Base-by-base conservation (phyloP, 2,113 vertebrate genomes). In the Salvelinus alpinus region DNA sequence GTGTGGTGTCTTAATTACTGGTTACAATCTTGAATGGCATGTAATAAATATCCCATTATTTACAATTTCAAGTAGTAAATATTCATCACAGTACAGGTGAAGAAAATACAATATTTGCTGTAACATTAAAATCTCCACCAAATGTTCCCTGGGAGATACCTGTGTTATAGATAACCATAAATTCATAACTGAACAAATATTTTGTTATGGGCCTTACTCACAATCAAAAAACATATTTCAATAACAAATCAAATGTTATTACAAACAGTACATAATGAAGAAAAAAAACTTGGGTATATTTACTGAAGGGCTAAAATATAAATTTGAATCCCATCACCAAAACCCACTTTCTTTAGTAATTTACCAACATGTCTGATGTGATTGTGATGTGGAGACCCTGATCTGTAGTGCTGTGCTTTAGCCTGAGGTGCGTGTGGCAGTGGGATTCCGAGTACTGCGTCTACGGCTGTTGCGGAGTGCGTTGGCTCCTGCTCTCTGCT, bases 11-110 rank as follows among this genome's bases (percentile, higher is more conserved):
- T 22, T 72, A 31, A 67, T 44, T 18, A 16, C 13, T 31, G 16
- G 57, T 85, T 34, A 70, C 64, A 70, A 27, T 64, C 65, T 70
- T 72, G 70, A 74, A 73, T 80, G 73, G 64, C 72, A 78, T 78
- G 83, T 92, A 96, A 97, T 96, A 96, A 96, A 95, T 97, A 96
- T 88, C 85, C 87, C 69, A 27, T 76, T 96, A 95, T 95, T 95
- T 96, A 95, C 94, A 96, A 85, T 85, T 96, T 96, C 95, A 96
- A 96, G 94, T 95, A 94, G 90, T 94, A 92, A 82, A 89, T 90
- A 86, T 90, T 84, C 81, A 85, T 84, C 84, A 91, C 90, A 91
- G 85, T 90, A 90, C 77, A 86, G 25, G 71, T 82, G 38, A 80
- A 22, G 76, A 81, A 86, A 79, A 72, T 44, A 47, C 64, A 71